Evolutionary conservation across 2,888 invertebrate species (phyloP).

Genomic region (Limenitis camilla): DNA sequence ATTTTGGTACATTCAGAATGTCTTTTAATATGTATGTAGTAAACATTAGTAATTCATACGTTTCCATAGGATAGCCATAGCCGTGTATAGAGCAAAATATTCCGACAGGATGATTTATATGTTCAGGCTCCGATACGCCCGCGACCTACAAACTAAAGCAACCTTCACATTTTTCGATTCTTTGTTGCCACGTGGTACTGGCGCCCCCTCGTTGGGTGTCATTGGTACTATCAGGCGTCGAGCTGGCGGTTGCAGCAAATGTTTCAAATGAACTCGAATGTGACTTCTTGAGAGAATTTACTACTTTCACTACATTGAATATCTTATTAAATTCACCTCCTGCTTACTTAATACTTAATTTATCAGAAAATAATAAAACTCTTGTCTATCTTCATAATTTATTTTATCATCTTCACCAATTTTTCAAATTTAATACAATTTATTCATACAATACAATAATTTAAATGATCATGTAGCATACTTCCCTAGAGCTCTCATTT

Average conservation of each 20-base stretch:
- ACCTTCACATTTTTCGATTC: constrained; percentile 70
- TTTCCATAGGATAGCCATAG: constrained; percentile 1
- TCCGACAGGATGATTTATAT: constrained; percentile 67
- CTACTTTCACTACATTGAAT: not conserved
- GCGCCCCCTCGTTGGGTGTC: constrained; percentile 64
- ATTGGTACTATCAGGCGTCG: constrained; percentile 65
- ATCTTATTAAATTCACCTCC: not conserved
- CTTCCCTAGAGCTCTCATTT: constrained; percentile 67
- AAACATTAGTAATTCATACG: not conserved
- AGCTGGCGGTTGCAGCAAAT: constrained; percentile 55
- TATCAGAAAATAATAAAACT: constrained; percentile 32
- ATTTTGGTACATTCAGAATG: no score
- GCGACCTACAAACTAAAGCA: constrained; percentile 71
- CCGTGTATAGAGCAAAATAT: constrained; percentile 37
- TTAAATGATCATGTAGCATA: constrained; percentile 71
- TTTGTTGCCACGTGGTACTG: constrained; percentile 67
- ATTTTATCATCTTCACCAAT: constrained; percentile 73
- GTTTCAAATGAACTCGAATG: constrained; percentile 28
- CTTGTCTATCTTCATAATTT: constrained; percentile 63
- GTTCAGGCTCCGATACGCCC: constrained; percentile 60
- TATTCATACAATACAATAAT: constrained; percentile 73
- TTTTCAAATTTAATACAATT: constrained; percentile 70
- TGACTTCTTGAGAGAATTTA: constrained; percentile 11
- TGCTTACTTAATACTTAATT: not conserved
- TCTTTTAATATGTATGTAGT: not conserved